These are phyloP conservation scores for Craterocephalus amniculus DNA, from an alignment of 2,797 vertebrate species.

Conservation along the genomic window DNA sequence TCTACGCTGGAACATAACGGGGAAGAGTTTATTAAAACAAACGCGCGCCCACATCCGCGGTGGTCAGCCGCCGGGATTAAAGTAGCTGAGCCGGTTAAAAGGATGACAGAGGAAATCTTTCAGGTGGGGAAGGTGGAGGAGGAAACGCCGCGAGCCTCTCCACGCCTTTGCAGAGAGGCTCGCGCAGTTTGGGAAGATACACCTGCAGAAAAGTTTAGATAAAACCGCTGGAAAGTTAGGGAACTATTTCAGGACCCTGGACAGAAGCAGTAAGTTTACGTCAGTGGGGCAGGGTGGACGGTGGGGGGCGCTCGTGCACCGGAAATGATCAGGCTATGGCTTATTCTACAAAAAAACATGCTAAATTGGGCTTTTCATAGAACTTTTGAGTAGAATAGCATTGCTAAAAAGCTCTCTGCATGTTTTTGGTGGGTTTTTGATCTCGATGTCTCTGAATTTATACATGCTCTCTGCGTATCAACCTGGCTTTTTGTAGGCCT, in stretches of 20 bases:
- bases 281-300: background rate
- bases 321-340: constrained; percentile 4
- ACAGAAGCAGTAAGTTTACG: constrained; percentile 30
- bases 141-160: constrained; percentile 6
- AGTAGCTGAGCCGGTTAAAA: constrained; percentile 80
- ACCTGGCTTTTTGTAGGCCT: background rate
- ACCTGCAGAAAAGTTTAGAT: background rate
- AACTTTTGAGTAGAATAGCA: too few species aligned
- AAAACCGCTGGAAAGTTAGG: background rate
- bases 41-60: constrained; percentile 33
- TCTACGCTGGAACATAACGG: constrained; percentile 26
- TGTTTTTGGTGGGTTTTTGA: background rate
- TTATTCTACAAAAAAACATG: background rate
- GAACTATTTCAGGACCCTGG: constrained; percentile 51
- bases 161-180: background rate
- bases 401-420: too few species aligned
- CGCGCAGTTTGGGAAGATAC: fast-evolving
- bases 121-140: constrained; percentile 54
- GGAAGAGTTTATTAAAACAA: constrained; percentile 39
- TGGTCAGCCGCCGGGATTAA: constrained; percentile 77
- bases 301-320: constrained; percentile 45
- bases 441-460: background rate
- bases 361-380: too few species aligned
- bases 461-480: background rate
- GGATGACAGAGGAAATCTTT: constrained; percentile 78